Conservation (phyloP, 2,888 invertebrate species). For the Pyrgus malvae region DNA sequence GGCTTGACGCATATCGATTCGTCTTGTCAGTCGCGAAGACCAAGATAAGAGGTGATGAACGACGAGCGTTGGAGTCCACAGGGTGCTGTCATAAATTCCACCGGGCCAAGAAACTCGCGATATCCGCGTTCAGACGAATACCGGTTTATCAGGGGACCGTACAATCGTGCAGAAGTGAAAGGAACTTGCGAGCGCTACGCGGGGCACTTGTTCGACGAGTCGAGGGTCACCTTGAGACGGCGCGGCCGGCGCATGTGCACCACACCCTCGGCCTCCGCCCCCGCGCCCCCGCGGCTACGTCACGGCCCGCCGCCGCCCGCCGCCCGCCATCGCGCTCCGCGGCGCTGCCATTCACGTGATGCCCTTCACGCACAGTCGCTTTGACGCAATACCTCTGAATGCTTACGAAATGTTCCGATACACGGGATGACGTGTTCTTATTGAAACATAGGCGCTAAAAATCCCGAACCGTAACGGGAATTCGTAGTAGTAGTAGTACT, state of each 20-base stretch:
- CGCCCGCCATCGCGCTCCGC: constrained; percentile 29
- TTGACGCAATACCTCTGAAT: constrained; percentile 45
- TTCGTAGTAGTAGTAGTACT: too few relatives aligned
- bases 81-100: constrained; percentile 72
- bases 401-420: constrained; percentile 42
- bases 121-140: constrained; percentile 68
- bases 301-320: constrained; percentile 44
- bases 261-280: constrained; percentile 56
- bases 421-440: constrained; percentile 4
- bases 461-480: too few relatives aligned
- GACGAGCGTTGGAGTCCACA: constrained; percentile 78
- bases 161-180: constrained; percentile 52
- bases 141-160: constrained; percentile 51
- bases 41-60: constrained; percentile 76
- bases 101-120: constrained; percentile 52
- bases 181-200: constrained; percentile 54
- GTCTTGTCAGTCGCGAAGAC: constrained; percentile 73
- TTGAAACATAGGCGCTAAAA: too few relatives aligned
- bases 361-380: constrained; percentile 57
- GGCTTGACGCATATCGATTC: constrained; percentile 79
- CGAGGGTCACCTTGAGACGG: constrained; percentile 77
- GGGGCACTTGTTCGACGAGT: constrained; percentile 57
- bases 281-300: constrained; percentile 52
- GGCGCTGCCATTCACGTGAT: constrained; percentile 56
- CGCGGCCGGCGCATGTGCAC: constrained; percentile 74